A percentile compares a stretch with the other conserved stretches of the same genome.
These are phyloP conservation scores for Sylvicola cinctus DNA, from an alignment of 2,888 invertebrate species.

Conservation along the genomic window DNA sequence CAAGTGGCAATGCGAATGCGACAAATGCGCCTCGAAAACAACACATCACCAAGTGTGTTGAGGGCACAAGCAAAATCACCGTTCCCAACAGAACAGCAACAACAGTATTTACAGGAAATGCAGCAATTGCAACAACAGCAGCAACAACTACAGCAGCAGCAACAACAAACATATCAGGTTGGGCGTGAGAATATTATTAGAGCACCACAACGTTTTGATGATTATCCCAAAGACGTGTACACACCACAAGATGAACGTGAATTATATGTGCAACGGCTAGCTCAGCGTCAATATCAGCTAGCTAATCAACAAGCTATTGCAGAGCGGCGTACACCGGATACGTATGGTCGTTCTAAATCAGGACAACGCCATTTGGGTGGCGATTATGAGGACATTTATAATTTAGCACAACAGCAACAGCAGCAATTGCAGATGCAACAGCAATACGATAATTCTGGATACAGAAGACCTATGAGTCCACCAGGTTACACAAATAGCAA, in stretches of 20 bases:
- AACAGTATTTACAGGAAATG: constrained; percentile 15
- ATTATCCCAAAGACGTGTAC: constrained; percentile 4
- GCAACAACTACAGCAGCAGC: constrained; percentile 10
- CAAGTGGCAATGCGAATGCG: constrained; percentile 27
- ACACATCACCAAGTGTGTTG: constrained; percentile 22
- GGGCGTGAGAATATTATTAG: constrained; percentile 14
- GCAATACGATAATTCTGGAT: constrained; percentile 20
- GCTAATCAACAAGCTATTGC: constrained; percentile 12
- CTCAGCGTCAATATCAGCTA: constrained; percentile 7
- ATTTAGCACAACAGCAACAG: constrained; percentile 20
- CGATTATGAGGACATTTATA: constrained; percentile 65
- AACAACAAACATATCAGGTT: constrained; percentile 28
- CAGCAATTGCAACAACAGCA: constrained; percentile 14
- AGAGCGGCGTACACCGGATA: constrained; percentile 64
- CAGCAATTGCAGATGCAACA: constrained; percentile 3
- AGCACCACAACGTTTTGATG: constrained; percentile 11
- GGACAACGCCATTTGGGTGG: constrained; percentile 23
- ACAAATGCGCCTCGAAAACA: constrained; percentile 25
- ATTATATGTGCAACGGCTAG: constrained; percentile 22
- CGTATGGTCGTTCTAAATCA: constrained; percentile 47
- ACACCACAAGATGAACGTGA: constrained; percentile 10
- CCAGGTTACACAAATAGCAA: constrained; percentile 27
- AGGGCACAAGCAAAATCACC: constrained; percentile 30
- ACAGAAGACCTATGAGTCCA: constrained; percentile 39
- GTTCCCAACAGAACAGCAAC: constrained; percentile 25